Evolutionary conservation across 2,888 invertebrate species (phyloP).

Genomic region (Tachystola acroxantha): DNA sequence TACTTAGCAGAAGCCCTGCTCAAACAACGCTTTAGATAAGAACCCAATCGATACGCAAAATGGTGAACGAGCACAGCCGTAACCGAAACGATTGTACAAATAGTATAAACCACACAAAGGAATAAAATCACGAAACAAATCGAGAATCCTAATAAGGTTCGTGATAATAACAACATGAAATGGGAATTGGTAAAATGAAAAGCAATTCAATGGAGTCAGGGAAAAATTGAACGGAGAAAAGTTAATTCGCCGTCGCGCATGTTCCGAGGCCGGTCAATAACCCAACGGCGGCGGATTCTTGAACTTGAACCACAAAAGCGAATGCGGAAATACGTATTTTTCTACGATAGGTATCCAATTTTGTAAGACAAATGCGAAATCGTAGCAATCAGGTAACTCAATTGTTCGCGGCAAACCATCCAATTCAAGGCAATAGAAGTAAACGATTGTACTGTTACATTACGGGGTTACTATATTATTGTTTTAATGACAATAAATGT

Average conservation of each 20-base stretch:
- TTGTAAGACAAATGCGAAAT: conserved; percentile 28
- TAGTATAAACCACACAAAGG: not conserved
- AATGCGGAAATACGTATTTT: conserved; percentile 34
- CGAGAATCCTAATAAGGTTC: not conserved
- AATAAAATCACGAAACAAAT: not conserved
- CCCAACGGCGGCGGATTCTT: conserved; percentile 52
- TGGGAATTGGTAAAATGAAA: conserved; percentile 13
- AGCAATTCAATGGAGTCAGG: conserved; percentile 16
- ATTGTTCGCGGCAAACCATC: too few relatives aligned
- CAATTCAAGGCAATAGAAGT: not conserved
- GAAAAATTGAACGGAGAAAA: conserved; percentile 27
- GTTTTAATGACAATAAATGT: too few relatives aligned
- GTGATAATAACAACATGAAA: not conserved
- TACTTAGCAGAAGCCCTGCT: conserved; percentile 43
- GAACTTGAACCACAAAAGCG: conserved; percentile 66
- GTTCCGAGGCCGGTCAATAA: conserved; percentile 61
- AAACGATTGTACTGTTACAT: too few relatives aligned
- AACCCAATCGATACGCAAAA: conserved; percentile 44
- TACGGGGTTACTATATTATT: too few relatives aligned
- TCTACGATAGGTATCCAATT: conserved; percentile 27
- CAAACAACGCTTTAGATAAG: conserved; percentile 52
- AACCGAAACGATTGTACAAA: conserved; percentile 4
- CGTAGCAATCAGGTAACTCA: conserved; percentile 7
- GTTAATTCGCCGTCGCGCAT: conserved; percentile 44
- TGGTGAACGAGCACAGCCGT: conserved; percentile 14